phyloP scores from a whole-genome alignment of 2,888 invertebrate genomes.

The Chloroclystis v-ata region DNA sequence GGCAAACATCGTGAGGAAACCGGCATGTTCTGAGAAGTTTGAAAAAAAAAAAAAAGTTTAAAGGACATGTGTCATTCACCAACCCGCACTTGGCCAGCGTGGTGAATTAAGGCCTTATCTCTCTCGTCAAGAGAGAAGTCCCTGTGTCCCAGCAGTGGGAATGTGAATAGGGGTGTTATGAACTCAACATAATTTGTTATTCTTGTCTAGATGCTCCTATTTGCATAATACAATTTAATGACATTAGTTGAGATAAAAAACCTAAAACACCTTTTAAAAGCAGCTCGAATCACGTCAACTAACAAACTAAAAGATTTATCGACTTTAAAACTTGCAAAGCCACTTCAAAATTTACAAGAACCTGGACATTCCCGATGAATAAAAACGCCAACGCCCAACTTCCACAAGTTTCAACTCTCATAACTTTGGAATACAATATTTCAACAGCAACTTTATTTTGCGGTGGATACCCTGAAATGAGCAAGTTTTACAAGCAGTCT shows the following conservation, averaged over 20 bases:
- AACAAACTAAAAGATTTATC: slow-evolving; percentile 11
- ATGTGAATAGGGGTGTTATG: too few species aligned
- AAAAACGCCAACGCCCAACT: slow-evolving; percentile 29
- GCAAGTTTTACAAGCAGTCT: slow-evolving; percentile 50
- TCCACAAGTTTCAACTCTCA: slow-evolving; percentile 32
- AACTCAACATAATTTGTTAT: too few species aligned
- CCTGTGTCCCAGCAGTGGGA: too few species aligned
- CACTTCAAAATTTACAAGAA: slow-evolving; percentile 23
- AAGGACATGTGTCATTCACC: too few species aligned
- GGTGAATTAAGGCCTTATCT: too few species aligned
- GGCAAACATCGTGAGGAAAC: too few species aligned
- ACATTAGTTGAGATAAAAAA: background rate
- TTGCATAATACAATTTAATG: too few species aligned
- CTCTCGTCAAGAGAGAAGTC: too few species aligned
- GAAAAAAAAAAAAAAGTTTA: too few species aligned
- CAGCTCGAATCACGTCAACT: background rate
- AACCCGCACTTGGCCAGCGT: too few species aligned
- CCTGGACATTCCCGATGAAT: slow-evolving; percentile 23
- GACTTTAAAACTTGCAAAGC: slow-evolving; percentile 16
- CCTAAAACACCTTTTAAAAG: background rate
- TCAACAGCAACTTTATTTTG: slow-evolving; percentile 43
- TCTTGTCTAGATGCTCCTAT: too few species aligned
- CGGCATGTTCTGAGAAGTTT: too few species aligned
- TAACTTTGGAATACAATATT: slow-evolving; percentile 51
- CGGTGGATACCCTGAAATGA: slow-evolving; percentile 44